Conservation (phyloP, 2,113 vertebrate species). For the Myocastor coypus region DNA sequence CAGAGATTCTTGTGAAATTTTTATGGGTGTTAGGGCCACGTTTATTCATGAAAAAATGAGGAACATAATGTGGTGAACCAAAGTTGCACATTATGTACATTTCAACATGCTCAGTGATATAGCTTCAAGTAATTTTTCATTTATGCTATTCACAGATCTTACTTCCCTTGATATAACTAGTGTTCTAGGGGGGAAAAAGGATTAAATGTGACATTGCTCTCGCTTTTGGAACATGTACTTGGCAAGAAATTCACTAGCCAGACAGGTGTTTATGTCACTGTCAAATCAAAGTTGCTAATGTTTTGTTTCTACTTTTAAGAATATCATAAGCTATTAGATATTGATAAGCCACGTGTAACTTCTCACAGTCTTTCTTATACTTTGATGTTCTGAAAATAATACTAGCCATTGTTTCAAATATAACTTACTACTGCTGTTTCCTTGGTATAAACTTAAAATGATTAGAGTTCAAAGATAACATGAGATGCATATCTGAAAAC, state of each 20-base stretch:
- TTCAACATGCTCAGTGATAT: not conserved
- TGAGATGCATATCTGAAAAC: not conserved
- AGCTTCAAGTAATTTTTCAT: not conserved
- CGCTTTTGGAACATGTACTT: conserved; percentile 68
- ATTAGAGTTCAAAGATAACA: not conserved
- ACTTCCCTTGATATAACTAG: not conserved
- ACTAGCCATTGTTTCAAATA: conserved; percentile 41
- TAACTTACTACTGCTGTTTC: conserved; percentile 19
- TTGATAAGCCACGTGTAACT: conserved; percentile 71
- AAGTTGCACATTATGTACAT: not conserved
- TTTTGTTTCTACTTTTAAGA: conserved; percentile 72
- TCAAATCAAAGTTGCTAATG: conserved; percentile 64
- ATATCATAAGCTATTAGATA: conserved; percentile 65
- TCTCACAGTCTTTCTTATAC: conserved; percentile 48
- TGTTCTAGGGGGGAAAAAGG: conserved; percentile 55
- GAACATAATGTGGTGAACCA: not conserved
- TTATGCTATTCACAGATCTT: not conserved
- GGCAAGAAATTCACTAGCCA: conserved; percentile 65
- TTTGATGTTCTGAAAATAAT: conserved; percentile 16
- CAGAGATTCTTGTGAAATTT: not conserved
- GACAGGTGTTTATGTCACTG: conserved; percentile 75
- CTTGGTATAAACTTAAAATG: conserved; percentile 22
- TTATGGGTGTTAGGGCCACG: not conserved
- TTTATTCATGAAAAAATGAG: not conserved
- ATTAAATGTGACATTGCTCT: conserved; percentile 77